Conservation (phyloP, 2,797 vertebrate species). For the Macropodus opercularis region DNA sequence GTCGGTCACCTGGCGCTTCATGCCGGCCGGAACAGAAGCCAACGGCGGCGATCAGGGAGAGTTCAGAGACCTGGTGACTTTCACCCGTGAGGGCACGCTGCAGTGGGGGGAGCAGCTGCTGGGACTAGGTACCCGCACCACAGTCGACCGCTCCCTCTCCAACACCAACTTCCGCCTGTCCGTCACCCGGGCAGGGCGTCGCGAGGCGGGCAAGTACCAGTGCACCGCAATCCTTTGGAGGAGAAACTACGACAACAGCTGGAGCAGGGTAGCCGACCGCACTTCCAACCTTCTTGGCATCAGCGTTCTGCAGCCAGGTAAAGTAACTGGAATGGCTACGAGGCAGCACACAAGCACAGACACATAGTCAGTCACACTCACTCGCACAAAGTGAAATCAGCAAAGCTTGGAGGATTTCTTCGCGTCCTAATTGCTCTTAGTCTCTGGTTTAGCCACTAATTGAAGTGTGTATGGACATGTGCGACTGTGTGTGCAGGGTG, state of each 20-base stretch:
- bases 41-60: constrained; percentile 63
- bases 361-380: constrained; percentile 12
- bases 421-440: constrained; percentile 73
- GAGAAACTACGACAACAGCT: constrained; percentile 90
- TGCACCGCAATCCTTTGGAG: constrained; percentile 92
- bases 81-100: constrained; percentile 91
- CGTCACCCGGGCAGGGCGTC: constrained; percentile 91
- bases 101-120: constrained; percentile 90
- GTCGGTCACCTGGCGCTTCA: constrained; percentile 95
- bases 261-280: constrained; percentile 90
- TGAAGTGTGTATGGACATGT: constrained; percentile 50
- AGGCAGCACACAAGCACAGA: constrained; percentile 38
- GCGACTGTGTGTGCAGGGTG: constrained; percentile 46
- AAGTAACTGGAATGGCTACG: constrained; percentile 59
- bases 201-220: constrained; percentile 94
- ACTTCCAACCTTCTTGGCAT: constrained; percentile 96
- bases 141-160: constrained; percentile 90
- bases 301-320: constrained; percentile 92
- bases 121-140: constrained; percentile 89
- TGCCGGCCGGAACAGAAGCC: constrained; percentile 77
- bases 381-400: constrained; percentile 35
- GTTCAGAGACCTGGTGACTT: constrained; percentile 93
- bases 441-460: constrained; percentile 73
- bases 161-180: constrained; percentile 95
- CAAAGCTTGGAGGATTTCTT: constrained; percentile 65